These are phyloP conservation scores for Nomada hirtipes DNA, from an alignment of 2,888 invertebrate species.

Conservation along the genomic window DNA sequence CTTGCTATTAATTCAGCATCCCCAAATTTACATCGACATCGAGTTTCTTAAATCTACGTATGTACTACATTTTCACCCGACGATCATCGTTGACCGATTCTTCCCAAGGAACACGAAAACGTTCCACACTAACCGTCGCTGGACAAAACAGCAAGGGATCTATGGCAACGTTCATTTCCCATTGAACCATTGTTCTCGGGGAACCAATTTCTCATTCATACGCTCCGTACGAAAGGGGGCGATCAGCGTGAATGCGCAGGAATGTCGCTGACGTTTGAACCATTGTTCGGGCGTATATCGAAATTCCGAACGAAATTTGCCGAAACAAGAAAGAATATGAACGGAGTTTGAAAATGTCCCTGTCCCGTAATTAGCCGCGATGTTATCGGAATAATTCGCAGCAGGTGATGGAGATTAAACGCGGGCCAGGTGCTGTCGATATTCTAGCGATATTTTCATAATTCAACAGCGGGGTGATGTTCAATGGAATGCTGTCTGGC, in stretches of 20 bases:
- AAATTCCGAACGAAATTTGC: not conserved
- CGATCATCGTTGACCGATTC: too few species aligned
- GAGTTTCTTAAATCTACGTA: too few species aligned
- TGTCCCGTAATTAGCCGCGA: not conserved
- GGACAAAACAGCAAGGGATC: too few species aligned
- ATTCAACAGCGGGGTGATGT: conserved; percentile 3
- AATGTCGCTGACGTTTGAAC: conserved; percentile 1
- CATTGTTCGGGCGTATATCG: too few species aligned
- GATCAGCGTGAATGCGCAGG: not conserved
- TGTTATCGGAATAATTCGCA: conserved; percentile 18
- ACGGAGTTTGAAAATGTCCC: not conserved
- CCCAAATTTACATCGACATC: too few species aligned
- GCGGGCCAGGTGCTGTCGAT: not conserved
- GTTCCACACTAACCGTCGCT: too few species aligned
- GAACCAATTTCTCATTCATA: not conserved
- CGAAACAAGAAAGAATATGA: not conserved
- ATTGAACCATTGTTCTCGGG: not conserved
- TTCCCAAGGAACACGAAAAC: too few species aligned
- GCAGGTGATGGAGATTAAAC: conserved; percentile 23
- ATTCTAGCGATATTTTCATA: conserved; percentile 42
- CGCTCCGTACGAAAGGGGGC: not conserved
- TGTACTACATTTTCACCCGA: too few species aligned
- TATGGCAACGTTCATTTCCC: not conserved
- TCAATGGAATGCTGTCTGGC: conserved; percentile 29
- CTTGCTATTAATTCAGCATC: too few species aligned